Evolutionary conservation across 2,797 vertebrate species (phyloP).

Genomic region (Anas bernieri): DNA sequence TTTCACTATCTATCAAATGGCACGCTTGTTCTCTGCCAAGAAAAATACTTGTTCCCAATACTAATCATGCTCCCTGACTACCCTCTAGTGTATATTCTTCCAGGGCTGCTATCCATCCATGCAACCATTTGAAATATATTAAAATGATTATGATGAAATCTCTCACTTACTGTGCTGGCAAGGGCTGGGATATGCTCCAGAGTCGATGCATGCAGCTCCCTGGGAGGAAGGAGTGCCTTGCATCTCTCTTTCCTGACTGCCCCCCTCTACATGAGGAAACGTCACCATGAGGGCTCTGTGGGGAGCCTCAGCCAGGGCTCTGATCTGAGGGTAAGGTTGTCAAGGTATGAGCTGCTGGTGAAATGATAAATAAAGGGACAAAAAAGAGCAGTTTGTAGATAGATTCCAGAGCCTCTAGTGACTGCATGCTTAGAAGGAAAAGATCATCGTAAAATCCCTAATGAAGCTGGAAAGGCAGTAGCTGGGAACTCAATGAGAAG

Average conservation of each 20-base stretch:
- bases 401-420: not conserved
- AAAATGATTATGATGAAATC: conserved; percentile 28
- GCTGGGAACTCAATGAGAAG: not conserved
- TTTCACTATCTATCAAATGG: conserved; percentile 57
- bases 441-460: not conserved
- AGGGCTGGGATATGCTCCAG: not conserved
- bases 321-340: not conserved
- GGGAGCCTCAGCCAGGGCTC: not conserved
- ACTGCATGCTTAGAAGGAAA: not conserved
- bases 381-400: not conserved
- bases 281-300: not conserved
- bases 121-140: conserved; percentile 28
- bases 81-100: conserved; percentile 66
- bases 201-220: not conserved
- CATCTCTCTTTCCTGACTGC: not conserved
- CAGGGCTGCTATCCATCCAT: conserved; percentile 21
- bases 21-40: conserved; percentile 25
- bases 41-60: conserved; percentile 68
- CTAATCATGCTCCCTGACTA: conserved; percentile 65
- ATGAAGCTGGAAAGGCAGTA: not conserved
- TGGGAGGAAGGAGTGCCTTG: not conserved
- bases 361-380: not conserved
- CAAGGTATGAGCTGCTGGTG: not conserved
- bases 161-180: conserved; percentile 36
- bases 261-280: not conserved